Evolutionary conservation across 35 echinoderm and acorn worm genomes (phyloP).

Genomic region (Patiria miniata): DNA sequence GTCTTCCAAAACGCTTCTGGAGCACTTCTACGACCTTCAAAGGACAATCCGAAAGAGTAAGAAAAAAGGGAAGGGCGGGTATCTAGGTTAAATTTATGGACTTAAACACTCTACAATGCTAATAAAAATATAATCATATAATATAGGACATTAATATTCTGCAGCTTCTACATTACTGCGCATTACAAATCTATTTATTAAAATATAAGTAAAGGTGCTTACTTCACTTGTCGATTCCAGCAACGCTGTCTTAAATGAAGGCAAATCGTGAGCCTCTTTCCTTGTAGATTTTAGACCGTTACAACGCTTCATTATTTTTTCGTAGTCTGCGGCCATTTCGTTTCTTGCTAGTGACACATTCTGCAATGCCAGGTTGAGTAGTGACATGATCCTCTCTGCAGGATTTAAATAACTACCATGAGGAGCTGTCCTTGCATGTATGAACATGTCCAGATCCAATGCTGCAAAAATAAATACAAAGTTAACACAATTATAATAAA

Average conservation of each 20-base stretch:
- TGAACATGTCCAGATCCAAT: conserved; percentile 26
- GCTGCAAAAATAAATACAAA: neutral
- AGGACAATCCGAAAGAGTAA: no score
- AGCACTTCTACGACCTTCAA: conserved; percentile 1
- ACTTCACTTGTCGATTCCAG: neutral
- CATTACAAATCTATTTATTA: no score
- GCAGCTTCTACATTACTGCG: no score
- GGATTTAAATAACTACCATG: conserved; percentile 9
- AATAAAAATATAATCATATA: no score
- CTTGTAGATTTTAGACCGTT: neutral
- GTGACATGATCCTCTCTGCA: conserved; percentile 28
- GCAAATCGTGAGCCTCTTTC: neutral
- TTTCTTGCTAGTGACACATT: conserved; percentile 23
- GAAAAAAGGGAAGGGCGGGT: no score
- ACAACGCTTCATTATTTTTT: neutral
- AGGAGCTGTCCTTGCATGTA: conserved; percentile 12
- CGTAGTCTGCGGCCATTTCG: neutral
- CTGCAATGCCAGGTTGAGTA: conserved; percentile 36
- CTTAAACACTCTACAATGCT: no score
- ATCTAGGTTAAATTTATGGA: no score
- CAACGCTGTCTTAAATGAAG: neutral
- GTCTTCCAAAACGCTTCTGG: neutral
- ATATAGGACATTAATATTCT: no score
- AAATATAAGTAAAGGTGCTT: no score
- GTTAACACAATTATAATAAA: neutral